Evolutionary conservation across 2,888 invertebrate genomes (phyloP).

Genomic region (Sericinus montela): DNA sequence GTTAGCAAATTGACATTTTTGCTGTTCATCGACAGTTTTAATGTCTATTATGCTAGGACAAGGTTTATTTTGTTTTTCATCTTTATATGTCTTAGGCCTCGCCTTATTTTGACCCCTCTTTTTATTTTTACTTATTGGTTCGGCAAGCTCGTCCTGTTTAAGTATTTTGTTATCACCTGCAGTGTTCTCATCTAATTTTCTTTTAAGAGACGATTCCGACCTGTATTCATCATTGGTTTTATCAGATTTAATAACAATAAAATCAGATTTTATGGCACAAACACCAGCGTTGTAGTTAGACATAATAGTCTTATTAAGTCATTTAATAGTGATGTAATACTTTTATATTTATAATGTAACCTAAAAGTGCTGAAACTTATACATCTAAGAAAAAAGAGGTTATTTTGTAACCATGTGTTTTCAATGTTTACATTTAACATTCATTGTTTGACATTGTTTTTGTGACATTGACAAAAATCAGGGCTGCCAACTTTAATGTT

Average conservation of each 20-base stretch:
- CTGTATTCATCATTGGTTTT: constrained; percentile 25
- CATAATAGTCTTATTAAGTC: constrained; percentile 26
- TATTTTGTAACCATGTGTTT: too few species aligned
- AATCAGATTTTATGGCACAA: constrained; percentile 65
- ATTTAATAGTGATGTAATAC: too few species aligned
- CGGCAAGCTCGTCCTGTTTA: constrained; percentile 34
- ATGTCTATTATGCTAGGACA: constrained; percentile 83
- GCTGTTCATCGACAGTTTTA: constrained; percentile 60
- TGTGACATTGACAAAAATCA: too few species aligned
- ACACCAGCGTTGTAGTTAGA: constrained; percentile 49
- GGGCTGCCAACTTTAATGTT: too few species aligned
- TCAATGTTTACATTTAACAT: too few species aligned
- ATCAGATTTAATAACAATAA: constrained; percentile 41
- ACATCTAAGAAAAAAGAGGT: too few species aligned
- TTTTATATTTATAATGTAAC: too few species aligned
- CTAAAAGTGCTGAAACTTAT: too few species aligned
- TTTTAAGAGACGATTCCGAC: constrained; percentile 35
- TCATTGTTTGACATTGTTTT: too few species aligned
- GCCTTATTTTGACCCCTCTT: constrained; percentile 88
- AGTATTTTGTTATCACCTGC: constrained; percentile 39
- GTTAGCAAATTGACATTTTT: constrained; percentile 77
- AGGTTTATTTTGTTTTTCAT: constrained; percentile 80
- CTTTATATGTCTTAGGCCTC: constrained; percentile 84
- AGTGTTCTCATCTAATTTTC: constrained; percentile 42
- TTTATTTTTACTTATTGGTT: constrained; percentile 39